Percentiles rank a stretch among this genome's conserved stretches.
Conservation (phyloP, 2,113 vertebrate species). For the Noctilio leporinus region DNA sequence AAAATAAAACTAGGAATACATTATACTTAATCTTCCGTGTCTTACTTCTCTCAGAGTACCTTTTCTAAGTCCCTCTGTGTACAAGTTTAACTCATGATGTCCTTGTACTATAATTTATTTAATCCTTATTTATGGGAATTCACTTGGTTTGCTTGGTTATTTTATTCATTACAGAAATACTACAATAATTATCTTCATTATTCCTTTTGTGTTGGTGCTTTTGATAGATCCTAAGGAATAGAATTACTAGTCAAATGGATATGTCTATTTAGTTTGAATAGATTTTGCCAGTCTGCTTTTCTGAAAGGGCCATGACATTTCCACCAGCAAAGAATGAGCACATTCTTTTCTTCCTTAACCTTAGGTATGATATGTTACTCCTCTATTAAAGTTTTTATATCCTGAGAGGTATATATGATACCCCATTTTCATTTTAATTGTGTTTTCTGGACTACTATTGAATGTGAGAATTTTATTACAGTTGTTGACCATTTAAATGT, state of each 20-base stretch:
- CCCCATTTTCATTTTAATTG: not conserved
- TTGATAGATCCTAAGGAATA: not conserved
- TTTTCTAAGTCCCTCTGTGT: not conserved
- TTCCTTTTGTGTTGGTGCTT: not conserved
- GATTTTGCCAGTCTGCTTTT: not conserved
- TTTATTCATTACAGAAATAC: not conserved
- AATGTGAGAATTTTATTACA: not conserved
- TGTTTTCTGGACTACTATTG: not conserved
- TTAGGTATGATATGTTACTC: not conserved
- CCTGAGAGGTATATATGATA: not conserved
- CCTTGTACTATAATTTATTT: not conserved
- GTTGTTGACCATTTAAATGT: not conserved
- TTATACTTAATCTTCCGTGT: not conserved
- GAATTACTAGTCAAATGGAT: not conserved
- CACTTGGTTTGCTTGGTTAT: not conserved
- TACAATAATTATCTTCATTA: not conserved
- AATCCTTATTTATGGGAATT: not conserved
- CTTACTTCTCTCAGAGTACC: not conserved
- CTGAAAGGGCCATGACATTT: not conserved
- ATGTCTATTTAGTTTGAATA: not conserved
- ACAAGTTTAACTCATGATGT: not conserved
- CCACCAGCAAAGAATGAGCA: not conserved
- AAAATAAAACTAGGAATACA: not conserved
- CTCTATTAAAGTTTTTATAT: not conserved
- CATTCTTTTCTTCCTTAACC: not conserved